A percentile compares a stretch with the other conserved stretches of the same genome.
These are phyloP conservation scores for Silurus meridionalis DNA, from an alignment of 2,113 vertebrate species.

Conservation along the genomic window DNA sequence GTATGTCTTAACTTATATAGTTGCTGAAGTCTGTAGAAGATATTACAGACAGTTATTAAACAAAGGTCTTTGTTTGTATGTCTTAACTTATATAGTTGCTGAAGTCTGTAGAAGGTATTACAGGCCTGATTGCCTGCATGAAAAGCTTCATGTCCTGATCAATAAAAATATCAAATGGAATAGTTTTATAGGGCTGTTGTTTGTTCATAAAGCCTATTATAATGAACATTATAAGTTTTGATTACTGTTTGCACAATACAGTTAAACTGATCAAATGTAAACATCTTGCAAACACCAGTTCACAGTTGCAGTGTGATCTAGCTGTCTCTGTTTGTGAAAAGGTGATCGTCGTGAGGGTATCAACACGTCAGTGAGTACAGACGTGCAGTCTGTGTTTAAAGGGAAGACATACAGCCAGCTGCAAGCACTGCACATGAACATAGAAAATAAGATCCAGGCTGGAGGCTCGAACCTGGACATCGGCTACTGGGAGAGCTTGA, in stretches of 20 bases:
- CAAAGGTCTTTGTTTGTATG: too few relatives aligned
- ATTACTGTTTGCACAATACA: not conserved
- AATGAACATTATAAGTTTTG: not conserved
- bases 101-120: too few relatives aligned
- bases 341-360: conserved; percentile 94
- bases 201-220: not conserved
- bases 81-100: too few relatives aligned
- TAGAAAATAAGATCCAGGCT: conserved; percentile 86
- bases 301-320: not conserved
- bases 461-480: conserved; percentile 95
- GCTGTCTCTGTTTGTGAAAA: conserved; percentile 52
- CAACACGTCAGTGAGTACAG: conserved; percentile 90
- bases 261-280: not conserved
- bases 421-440: conserved; percentile 90
- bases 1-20: too few relatives aligned
- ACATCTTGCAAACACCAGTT: not conserved
- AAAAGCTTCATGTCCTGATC: too few relatives aligned
- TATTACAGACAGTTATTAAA: too few relatives aligned
- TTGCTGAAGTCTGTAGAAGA: too few relatives aligned
- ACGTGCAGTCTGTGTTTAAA: conserved; percentile 94
- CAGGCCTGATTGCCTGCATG: too few relatives aligned
- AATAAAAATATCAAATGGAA: too few relatives aligned
- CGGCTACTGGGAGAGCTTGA: conserved; percentile 96
- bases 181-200: too few relatives aligned
- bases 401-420: conserved; percentile 97